Evolutionary conservation across 2,888 invertebrate species (phyloP).

Genomic region (Agrochola circellaris): DNA sequence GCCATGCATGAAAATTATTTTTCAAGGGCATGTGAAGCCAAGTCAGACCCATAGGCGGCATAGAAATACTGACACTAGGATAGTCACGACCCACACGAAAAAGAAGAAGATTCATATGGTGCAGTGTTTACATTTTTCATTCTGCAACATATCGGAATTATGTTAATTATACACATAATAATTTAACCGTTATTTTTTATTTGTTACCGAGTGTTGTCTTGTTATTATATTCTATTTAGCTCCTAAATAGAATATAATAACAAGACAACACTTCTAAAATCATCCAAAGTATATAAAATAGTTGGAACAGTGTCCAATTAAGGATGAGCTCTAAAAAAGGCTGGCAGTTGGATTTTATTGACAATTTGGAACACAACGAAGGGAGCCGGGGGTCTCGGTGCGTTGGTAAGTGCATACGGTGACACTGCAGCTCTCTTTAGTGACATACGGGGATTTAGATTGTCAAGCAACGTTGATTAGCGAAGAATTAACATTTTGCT

Average conservation of each 20-base stretch:
- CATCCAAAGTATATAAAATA: conserved; percentile 22
- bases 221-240: too few species aligned
- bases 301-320: conserved; percentile 66
- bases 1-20: too few species aligned
- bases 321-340: conserved; percentile 67
- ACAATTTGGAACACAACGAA: conserved; percentile 65
- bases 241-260: conserved; percentile 19
- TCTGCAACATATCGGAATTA: too few species aligned
- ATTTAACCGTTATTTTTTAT: too few species aligned
- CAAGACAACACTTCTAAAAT: conserved; percentile 26
- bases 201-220: too few species aligned
- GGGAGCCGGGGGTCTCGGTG: conserved; percentile 45
- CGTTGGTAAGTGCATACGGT: conserved; percentile 50
- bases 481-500: background rate
- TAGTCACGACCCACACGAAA: too few species aligned
- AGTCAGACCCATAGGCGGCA: too few species aligned
- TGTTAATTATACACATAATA: background rate
- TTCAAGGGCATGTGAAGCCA: too few species aligned
- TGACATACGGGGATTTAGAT: conserved; percentile 30
- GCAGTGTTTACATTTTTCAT: background rate
- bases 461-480: background rate
- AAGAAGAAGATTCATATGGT: too few species aligned
- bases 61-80: too few species aligned
- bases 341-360: conserved; percentile 71
- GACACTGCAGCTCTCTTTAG: conserved; percentile 41